phyloP scores from a whole-genome alignment of 2,888 invertebrate species.

The Ophion costatus region DNA sequence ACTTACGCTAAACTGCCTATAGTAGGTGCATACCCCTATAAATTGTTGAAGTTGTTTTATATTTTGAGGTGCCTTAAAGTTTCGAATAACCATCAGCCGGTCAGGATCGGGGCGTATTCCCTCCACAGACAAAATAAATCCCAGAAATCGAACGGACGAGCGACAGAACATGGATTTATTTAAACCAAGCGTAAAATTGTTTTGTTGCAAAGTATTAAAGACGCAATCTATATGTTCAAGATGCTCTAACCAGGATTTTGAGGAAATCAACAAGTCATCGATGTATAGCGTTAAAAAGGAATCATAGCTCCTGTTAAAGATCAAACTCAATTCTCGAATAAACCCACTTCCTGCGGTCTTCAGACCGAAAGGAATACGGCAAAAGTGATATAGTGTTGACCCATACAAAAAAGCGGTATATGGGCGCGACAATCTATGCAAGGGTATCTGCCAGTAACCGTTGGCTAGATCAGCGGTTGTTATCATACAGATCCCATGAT shows the following conservation, averaged over 20 bases:
- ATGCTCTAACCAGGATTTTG: slow-evolving; percentile 69
- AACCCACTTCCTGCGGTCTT: no score
- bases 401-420: slow-evolving; percentile 69
- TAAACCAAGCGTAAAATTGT: slow-evolving; percentile 70
- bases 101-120: slow-evolving; percentile 44
- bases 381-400: slow-evolving; percentile 71
- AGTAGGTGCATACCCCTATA: no score
- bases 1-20: no score
- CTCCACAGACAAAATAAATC: slow-evolving; percentile 43
- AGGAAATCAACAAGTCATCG: slow-evolving; percentile 75
- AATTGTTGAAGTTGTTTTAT: no score
- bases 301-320: slow-evolving; percentile 33
- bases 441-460: slow-evolving; percentile 65
- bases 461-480: slow-evolving; percentile 65
- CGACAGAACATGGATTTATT: slow-evolving; percentile 68
- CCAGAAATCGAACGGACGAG: slow-evolving; percentile 41
- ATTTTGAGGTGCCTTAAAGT: slow-evolving; percentile 57
- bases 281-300: slow-evolving; percentile 72
- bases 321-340: no score
- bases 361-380: slow-evolving; percentile 74
- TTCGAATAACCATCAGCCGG: slow-evolving; percentile 65
- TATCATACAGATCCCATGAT: slow-evolving; percentile 28
- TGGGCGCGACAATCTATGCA: slow-evolving; percentile 50
- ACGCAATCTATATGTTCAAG: slow-evolving; percentile 67
- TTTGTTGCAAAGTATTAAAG: slow-evolving; percentile 60